Percentiles rank a stretch among this genome's conserved stretches.
Conservation (phyloP, 64 coral and sea anemone genomes). For the Stichodactyla mertensii region DNA sequence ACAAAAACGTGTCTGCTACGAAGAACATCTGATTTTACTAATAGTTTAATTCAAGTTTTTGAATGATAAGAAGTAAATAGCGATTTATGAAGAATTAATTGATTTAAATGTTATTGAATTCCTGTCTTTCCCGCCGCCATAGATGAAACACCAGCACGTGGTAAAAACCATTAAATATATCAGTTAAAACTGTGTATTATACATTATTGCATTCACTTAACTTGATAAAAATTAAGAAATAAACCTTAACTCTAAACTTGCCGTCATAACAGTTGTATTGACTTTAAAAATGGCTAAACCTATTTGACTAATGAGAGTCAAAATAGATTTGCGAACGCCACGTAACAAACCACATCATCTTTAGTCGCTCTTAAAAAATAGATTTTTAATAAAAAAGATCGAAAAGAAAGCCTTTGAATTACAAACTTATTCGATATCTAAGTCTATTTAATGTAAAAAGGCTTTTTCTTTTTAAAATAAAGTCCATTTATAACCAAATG, state of each 20-base stretch:
- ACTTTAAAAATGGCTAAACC: neutral
- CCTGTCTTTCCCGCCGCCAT: neutral
- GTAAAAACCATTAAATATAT: neutral
- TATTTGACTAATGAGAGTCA: neutral
- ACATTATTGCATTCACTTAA: neutral
- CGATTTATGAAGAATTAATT: neutral
- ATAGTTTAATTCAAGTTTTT: constrained; percentile 7
- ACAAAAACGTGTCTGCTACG: neutral
- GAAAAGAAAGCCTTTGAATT: neutral
- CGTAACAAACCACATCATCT: neutral
- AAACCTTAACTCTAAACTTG: neutral
- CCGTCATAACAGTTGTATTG: neutral
- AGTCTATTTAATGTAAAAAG: neutral
- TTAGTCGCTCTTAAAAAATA: neutral
- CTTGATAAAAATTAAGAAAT: neutral
- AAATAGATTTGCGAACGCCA: neutral
- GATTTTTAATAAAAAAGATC: neutral
- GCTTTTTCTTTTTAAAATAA: constrained; percentile 5
- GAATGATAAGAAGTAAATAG: neutral
- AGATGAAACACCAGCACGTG: neutral
- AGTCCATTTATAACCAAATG: neutral
- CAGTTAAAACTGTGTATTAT: neutral
- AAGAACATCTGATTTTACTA: neutral
- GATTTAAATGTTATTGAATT: neutral
- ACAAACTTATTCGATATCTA: neutral